Conservation (phyloP, 2,888 invertebrate genomes). For the Hyposoter dolosus region DNA sequence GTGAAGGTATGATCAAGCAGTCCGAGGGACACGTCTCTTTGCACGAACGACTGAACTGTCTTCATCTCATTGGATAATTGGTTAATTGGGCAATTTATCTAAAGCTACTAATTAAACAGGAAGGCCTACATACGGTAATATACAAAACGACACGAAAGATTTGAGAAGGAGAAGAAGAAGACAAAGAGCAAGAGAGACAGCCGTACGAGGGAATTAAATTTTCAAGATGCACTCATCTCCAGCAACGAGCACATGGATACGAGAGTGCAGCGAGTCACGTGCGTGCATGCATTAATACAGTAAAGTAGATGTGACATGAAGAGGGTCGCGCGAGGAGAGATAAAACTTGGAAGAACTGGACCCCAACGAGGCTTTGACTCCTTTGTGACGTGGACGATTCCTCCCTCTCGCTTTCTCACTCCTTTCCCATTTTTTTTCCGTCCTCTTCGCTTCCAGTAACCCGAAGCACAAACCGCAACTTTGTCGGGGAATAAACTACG, state of each 20-base stretch:
- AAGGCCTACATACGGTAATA: conserved; percentile 51
- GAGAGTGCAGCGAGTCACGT: conserved; percentile 21
- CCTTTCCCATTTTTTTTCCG: background rate
- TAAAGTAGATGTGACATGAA: conserved; percentile 65
- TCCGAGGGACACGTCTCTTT: conserved; percentile 59
- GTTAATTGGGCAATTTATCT: conserved; percentile 75
- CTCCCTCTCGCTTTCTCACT: conserved; percentile 19
- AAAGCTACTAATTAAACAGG: conserved; percentile 74
- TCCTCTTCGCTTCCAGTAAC: conserved; percentile 35
- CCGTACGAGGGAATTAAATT: conserved; percentile 24
- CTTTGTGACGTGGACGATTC: conserved; percentile 55
- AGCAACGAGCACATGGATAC: background rate
- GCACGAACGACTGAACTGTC: conserved; percentile 64
- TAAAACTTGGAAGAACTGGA: conserved; percentile 55
- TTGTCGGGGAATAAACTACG: conserved; percentile 41
- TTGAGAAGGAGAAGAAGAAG: background rate
- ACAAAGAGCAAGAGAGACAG: background rate
- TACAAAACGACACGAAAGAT: background rate
- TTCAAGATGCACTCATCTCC: conserved; percentile 28
- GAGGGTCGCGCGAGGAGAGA: conserved; percentile 57
- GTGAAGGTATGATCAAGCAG: conserved; percentile 54
- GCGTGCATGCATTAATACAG: conserved; percentile 47
- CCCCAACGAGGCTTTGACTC: conserved; percentile 67
- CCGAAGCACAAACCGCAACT: conserved; percentile 66
- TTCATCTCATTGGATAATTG: conserved; percentile 72